phyloP scores from a whole-genome alignment of 1,140 invertebrate species.

The Lethrus apterus region DNA sequence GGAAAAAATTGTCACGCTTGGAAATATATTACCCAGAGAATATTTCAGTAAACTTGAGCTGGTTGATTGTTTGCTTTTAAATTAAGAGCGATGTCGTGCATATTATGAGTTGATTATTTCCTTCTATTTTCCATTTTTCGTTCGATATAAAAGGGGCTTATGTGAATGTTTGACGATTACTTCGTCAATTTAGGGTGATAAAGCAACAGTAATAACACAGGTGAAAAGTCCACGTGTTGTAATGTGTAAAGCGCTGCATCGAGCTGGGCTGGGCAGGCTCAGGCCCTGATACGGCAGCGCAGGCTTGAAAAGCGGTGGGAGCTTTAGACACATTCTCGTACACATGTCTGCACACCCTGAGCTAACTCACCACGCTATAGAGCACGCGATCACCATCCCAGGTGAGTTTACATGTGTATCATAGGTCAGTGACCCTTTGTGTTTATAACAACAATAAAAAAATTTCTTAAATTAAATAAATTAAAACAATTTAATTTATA shows the following conservation, averaged over 20 bases:
- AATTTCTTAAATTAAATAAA: neutral
- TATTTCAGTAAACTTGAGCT: no score
- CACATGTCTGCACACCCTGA: slow-evolving; percentile 26
- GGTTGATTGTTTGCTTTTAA: no score
- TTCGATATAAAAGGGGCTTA: no score
- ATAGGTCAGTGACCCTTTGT: slow-evolving; percentile 26
- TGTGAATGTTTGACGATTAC: slow-evolving; percentile 2
- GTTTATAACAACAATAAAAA: neutral
- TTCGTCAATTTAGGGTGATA: neutral
- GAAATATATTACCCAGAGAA: no score
- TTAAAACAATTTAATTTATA: no score
- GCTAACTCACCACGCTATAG: slow-evolving; percentile 21
- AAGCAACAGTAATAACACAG: slow-evolving; percentile 10
- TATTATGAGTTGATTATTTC: neutral
- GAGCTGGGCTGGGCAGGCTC: slow-evolving; percentile 25
- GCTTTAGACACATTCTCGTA: slow-evolving; percentile 24
- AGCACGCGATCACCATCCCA: slow-evolving; percentile 20
- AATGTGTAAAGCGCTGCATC: slow-evolving; percentile 22
- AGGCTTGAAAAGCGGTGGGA: slow-evolving; percentile 17
- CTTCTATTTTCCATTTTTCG: no score
- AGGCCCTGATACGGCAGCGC: slow-evolving; percentile 22
- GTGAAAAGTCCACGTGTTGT: slow-evolving; percentile 3
- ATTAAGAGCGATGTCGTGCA: no score
- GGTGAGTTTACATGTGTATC: slow-evolving; percentile 27
- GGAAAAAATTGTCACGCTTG: no score